Evolutionary conservation across 2,888 invertebrate species (phyloP).

Genomic region (Melieria crassipennis): DNA sequence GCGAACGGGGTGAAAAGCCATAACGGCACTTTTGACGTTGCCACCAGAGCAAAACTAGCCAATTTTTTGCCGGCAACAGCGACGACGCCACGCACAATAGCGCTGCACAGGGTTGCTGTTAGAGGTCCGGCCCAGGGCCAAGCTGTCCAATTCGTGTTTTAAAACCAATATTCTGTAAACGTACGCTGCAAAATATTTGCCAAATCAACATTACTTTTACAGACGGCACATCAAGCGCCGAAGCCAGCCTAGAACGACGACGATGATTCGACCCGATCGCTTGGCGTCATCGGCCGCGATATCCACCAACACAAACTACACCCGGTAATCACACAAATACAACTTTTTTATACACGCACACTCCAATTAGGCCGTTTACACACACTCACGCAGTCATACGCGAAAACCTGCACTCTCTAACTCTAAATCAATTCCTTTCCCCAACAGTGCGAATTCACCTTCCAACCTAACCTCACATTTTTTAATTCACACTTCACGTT

Average conservation of each 20-base stretch:
- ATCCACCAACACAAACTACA: conserved; percentile 24
- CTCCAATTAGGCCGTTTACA: conserved; percentile 12
- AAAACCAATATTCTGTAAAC: too few relatives aligned
- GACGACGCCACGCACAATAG: too few relatives aligned
- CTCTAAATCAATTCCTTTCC: background rate
- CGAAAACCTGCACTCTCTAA: conserved; percentile 8
- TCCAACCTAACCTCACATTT: background rate
- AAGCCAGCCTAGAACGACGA: background rate
- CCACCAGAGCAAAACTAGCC: too few relatives aligned
- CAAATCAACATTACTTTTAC: background rate
- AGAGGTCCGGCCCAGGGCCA: too few relatives aligned
- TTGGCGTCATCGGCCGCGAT: conserved; percentile 32
- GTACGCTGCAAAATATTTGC: too few relatives aligned
- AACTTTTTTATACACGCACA: conserved; percentile 22
- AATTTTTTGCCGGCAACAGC: too few relatives aligned
- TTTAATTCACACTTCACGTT: background rate
- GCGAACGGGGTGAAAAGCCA: too few relatives aligned
- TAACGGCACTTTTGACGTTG: too few relatives aligned
- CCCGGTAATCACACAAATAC: conserved; percentile 36
- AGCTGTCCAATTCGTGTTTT: too few relatives aligned
- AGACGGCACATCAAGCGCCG: background rate
- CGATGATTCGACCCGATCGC: background rate
- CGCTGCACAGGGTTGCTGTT: too few relatives aligned
- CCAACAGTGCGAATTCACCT: background rate
- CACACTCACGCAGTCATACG: conserved; percentile 16